A percentile compares a stretch with the other conserved stretches of the same genome.
These are phyloP conservation scores for Progne subis DNA, from an alignment of 2,113 vertebrate species.

Conservation along the genomic window DNA sequence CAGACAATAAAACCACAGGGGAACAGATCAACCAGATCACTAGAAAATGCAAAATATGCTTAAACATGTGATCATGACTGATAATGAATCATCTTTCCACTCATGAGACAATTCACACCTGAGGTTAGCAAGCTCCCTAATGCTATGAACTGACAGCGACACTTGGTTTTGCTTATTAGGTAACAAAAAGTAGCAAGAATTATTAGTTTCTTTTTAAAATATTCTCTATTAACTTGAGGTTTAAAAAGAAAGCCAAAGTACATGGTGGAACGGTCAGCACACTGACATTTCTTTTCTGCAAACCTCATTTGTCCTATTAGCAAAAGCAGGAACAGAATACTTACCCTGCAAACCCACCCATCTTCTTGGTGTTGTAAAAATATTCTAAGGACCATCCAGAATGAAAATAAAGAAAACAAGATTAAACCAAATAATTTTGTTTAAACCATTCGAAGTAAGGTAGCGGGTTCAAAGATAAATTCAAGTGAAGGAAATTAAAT, in stretches of 20 bases:
- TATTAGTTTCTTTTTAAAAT: not conserved
- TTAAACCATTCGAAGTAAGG: not conserved
- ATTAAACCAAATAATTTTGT: not conserved
- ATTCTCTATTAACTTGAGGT: not conserved
- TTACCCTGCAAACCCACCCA: conserved; percentile 24
- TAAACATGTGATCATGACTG: not conserved
- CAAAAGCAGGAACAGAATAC: not conserved
- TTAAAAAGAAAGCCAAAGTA: not conserved
- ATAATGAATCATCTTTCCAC: not conserved
- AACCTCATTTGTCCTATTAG: not conserved
- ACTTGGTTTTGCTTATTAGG: not conserved
- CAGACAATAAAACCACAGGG: not conserved
- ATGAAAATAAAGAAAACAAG: not conserved
- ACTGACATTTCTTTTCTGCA: not conserved
- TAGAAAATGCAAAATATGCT: not conserved
- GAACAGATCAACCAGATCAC: not conserved
- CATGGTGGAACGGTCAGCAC: not conserved
- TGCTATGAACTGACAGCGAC: not conserved
- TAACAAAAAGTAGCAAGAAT: not conserved
- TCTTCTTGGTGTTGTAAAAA: not conserved
- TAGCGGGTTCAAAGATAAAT: not conserved
- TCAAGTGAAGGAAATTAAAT: not conserved
- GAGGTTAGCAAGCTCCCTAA: not conserved
- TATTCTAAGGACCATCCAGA: conserved; percentile 23
- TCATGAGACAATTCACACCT: not conserved